Base-by-base conservation (phyloP, 2,888 invertebrate species). In the Callinectes sapidus region DNA sequence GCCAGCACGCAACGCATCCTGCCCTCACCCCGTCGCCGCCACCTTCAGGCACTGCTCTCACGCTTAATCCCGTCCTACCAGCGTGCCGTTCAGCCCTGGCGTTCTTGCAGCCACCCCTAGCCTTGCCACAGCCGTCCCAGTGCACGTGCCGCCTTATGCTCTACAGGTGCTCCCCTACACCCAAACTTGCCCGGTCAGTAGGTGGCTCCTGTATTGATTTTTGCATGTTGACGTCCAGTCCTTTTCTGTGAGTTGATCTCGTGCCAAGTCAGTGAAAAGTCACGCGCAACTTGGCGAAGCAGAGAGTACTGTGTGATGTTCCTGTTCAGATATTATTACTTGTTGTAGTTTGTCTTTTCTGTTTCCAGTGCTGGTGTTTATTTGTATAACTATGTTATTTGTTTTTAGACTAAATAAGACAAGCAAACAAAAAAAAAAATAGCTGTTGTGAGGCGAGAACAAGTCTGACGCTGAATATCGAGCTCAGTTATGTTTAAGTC, bases 141-240 rank as follows among this genome's bases (percentile, higher is more conserved):
- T 13, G 35, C 81, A 81, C 81, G 81, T 81, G 81, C 14, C 16
- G 81, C 81, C 35, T 28, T 81, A 14, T 16, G 35, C 81, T 81
- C 81, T 39, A 39, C 35, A 35, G 35, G 35, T 81, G 81, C 16
- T 16, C 81, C 81, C 32, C 16, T 81, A 35, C 35, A 81, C 14
- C 81, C 81, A 35, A 81, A 35, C 35, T 81, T 81, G 28, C 16
- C 81, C 35, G 81, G 81, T 81, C 81, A 81, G 81, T 81, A 35
- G 35, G 81, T 81, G 81, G 81, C 35, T 81, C 35, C 35, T 32
- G 81, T 81, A 81, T 81, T 81, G 81, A 81, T 81, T 81, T 81
- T 81, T 81, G 81, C 35, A 81, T 81, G 81, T 81, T 71, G 81
- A 81, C 81, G 32, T 81, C 81, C 81, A 35, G 16, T 81, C 32